Evolutionary conservation across 2,888 invertebrate species (phyloP).

Genomic region (Yponomeuta sedellus): DNA sequence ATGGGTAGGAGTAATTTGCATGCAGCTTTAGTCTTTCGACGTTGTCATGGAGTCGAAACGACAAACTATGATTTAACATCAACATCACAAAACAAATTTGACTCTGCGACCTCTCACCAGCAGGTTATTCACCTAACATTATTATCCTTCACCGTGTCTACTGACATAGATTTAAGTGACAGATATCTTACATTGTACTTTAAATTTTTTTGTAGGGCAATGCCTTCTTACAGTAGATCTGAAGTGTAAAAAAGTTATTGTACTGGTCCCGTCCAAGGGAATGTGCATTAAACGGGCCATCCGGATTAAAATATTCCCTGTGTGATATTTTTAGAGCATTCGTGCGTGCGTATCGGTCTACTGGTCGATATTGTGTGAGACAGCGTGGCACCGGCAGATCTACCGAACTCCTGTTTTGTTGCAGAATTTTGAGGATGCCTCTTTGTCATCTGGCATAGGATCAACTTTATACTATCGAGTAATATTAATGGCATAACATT

Average conservation of each 20-base stretch:
- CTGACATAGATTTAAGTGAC: conserved; percentile 51
- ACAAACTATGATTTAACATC: conserved; percentile 3
- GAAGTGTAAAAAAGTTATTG: conserved; percentile 44
- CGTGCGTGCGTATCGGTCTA: conserved; percentile 66
- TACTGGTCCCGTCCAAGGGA: conserved; percentile 50
- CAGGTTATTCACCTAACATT: conserved; percentile 46
- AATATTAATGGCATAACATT: too few relatives aligned
- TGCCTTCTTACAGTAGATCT: conserved; percentile 42
- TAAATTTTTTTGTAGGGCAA: conserved; percentile 48
- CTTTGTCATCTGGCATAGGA: background rate
- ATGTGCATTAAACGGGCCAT: conserved; percentile 70
- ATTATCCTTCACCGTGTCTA: conserved; percentile 46
- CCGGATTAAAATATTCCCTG: conserved; percentile 74
- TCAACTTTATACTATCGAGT: background rate
- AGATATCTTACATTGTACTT: conserved; percentile 37
- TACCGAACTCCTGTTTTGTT: conserved; percentile 55
- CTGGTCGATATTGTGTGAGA: conserved; percentile 64
- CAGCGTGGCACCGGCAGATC: conserved; percentile 72
- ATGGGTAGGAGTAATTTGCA: conserved; percentile 8
- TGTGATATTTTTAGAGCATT: conserved; percentile 69
- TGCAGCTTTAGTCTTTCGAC: background rate
- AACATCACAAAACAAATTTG: conserved; percentile 37
- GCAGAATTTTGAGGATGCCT: conserved; percentile 18
- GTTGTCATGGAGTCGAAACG: background rate
- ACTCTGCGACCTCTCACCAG: conserved; percentile 30